Conservation (phyloP, 53 echinoderm and acorn worm genomes). For the Antedon mediterranea region DNA sequence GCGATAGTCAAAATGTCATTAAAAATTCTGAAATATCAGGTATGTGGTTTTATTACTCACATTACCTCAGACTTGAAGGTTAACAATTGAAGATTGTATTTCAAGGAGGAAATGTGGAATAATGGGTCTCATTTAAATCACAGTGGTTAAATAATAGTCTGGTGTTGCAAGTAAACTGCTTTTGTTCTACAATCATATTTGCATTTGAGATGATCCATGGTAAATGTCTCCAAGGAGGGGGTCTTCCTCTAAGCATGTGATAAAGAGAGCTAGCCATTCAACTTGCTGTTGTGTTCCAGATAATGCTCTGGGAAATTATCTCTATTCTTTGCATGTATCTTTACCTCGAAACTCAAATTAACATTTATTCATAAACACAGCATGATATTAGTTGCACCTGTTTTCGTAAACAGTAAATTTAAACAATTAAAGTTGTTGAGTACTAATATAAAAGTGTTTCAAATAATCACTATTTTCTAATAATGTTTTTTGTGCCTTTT, state of each 20-base stretch:
- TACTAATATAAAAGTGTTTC: too few species aligned
- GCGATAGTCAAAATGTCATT: too few species aligned
- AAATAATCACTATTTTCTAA: too few species aligned
- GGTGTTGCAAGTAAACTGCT: not conserved
- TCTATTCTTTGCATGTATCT: too few species aligned
- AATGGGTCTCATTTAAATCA: not conserved
- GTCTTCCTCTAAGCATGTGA: not conserved
- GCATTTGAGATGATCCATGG: not conserved
- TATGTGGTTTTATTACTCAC: not conserved
- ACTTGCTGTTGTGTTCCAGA: not conserved
- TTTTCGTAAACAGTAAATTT: too few species aligned
- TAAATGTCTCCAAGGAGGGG: not conserved
- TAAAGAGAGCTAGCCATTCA: not conserved
- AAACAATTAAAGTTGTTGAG: too few species aligned
- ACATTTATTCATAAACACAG: too few species aligned
- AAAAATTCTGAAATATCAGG: not conserved
- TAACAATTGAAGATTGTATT: not conserved
- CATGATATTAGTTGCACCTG: too few species aligned
- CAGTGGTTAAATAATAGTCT: not conserved
- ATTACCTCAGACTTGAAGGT: not conserved
- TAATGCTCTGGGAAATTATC: too few species aligned
- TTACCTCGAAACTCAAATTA: too few species aligned
- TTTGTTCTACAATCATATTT: not conserved
- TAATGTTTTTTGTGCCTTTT: too few species aligned
- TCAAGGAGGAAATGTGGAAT: not conserved